These are phyloP conservation scores for Choloepus hoffmanni DNA, from an alignment of 2,113 vertebrate species.

Conservation along the genomic window DNA sequence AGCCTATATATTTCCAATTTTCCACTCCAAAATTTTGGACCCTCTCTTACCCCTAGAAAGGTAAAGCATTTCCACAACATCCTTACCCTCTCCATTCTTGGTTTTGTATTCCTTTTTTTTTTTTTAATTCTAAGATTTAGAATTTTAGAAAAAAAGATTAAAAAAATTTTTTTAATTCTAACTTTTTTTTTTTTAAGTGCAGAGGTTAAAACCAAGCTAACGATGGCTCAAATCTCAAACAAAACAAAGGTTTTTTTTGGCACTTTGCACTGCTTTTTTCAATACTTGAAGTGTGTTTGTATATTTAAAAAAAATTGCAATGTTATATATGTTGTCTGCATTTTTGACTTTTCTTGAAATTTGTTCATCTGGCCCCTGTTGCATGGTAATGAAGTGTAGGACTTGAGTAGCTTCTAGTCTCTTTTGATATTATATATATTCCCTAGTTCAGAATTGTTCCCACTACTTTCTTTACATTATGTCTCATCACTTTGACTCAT, in stretches of 20 bases:
- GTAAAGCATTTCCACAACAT: neutral
- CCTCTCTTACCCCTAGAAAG: neutral
- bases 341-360: neutral
- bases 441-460: neutral
- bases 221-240: conserved; percentile 22
- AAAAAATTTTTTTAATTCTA: neutral
- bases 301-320: neutral
- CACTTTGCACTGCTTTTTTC: neutral
- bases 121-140: neutral
- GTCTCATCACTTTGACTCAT: neutral
- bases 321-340: neutral
- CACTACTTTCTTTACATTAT: neutral
- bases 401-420: neutral
- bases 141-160: too few species aligned
- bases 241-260: neutral
- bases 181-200: neutral
- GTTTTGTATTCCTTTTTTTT: neutral
- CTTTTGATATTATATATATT: neutral
- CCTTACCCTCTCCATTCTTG: neutral
- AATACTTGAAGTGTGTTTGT: neutral
- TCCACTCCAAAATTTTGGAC: neutral
- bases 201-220: conserved; percentile 24
- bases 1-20: neutral
- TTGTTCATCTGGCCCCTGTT: neutral
- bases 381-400: neutral